A percentile compares a stretch with the other conserved stretches of the same genome.
Evolutionary conservation across 2,113 vertebrate genomes (phyloP).

Genomic region (Copsychus sechellarum): DNA sequence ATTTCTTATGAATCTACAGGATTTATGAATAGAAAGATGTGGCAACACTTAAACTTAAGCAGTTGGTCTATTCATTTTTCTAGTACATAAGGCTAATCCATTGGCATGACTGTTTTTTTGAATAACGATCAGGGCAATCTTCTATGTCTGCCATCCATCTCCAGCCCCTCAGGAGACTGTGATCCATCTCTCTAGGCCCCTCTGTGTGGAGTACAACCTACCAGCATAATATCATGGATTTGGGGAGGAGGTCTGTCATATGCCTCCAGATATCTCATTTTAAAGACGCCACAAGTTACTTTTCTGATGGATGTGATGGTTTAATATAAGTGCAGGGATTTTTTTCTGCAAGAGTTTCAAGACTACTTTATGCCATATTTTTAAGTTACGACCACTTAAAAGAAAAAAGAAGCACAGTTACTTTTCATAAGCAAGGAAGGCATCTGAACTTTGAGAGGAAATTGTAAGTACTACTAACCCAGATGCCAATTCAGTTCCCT

Average conservation of each 20-base stretch:
- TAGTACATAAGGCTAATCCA: background rate
- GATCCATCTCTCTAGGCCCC: background rate
- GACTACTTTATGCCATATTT: background rate
- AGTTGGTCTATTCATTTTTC: background rate
- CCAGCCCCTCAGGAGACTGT: background rate
- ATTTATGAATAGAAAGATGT: background rate
- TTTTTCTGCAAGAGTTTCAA: background rate
- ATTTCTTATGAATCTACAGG: background rate
- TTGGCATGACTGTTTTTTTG: background rate
- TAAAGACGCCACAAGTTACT: background rate
- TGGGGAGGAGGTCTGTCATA: background rate
- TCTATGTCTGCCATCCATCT: background rate
- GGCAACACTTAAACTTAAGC: background rate
- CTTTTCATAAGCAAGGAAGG: background rate
- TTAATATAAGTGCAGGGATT: background rate
- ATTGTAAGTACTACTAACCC: background rate
- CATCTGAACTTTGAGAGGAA: background rate
- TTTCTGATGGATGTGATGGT: background rate
- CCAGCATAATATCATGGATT: background rate
- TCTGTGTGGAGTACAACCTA: background rate
- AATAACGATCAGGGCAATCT: background rate
- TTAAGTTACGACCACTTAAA: background rate
- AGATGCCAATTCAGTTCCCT: background rate
- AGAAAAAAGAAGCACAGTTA: background rate
- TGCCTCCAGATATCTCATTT: background rate